phyloP scores from a whole-genome alignment of 2,888 invertebrate species.

The Ornithoptera priamus region DNA sequence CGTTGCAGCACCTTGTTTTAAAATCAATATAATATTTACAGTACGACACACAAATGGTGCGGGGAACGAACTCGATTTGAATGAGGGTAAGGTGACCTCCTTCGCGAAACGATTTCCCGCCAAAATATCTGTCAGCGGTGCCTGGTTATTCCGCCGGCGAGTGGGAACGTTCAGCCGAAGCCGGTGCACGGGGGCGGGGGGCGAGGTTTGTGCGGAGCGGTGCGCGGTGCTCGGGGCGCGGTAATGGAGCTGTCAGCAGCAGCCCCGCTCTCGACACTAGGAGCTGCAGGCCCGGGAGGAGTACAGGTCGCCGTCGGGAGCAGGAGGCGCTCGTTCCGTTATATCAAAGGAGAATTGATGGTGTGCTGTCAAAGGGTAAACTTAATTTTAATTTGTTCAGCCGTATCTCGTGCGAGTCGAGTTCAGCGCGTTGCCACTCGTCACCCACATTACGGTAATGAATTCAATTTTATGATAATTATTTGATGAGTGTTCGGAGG shows the following conservation, averaged over 20 bases:
- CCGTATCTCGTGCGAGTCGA: too few relatives aligned
- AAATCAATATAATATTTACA: too few relatives aligned
- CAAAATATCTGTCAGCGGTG: constrained; percentile 24
- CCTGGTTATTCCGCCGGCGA: background rate
- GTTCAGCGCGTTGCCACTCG: too few relatives aligned
- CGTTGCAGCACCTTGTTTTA: too few relatives aligned
- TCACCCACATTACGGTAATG: too few relatives aligned
- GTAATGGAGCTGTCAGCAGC: constrained; percentile 55
- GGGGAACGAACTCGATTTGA: background rate
- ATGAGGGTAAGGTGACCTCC: background rate
- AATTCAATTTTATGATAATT: too few relatives aligned
- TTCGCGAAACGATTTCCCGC: constrained; percentile 22
- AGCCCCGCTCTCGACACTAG: constrained; percentile 35
- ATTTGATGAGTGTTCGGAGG: too few relatives aligned
- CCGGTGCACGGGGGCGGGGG: too few relatives aligned
- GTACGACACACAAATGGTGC: too few relatives aligned
- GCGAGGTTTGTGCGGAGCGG: constrained; percentile 19
- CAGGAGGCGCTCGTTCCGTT: constrained; percentile 16
- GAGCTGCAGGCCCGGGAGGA: constrained; percentile 35
- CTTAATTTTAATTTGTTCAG: constrained; percentile 9
- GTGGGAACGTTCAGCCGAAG: too few relatives aligned
- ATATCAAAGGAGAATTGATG: constrained; percentile 21
- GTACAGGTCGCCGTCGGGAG: constrained; percentile 33
- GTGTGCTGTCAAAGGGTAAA: constrained; percentile 15
- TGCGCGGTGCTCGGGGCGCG: constrained; percentile 32